These are phyloP conservation scores for Biston stratarius DNA, from an alignment of 2,888 invertebrate genomes.

Conservation along the genomic window DNA sequence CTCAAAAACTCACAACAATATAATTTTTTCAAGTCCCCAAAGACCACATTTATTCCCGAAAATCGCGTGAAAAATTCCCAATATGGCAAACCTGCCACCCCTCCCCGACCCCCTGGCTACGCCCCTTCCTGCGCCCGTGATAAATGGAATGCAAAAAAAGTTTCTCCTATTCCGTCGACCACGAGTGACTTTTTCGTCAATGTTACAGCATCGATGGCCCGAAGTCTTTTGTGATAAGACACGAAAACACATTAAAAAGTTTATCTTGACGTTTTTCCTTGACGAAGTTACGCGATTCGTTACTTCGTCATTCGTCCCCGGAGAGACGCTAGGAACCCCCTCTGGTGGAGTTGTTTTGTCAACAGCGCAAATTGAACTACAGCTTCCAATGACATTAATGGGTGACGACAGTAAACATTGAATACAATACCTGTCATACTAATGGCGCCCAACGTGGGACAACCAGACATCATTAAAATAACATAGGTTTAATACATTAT, in stretches of 20 bases:
- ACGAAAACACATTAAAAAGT: conserved; percentile 51
- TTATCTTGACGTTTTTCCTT: conserved; percentile 44
- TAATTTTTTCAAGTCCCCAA: too few relatives aligned
- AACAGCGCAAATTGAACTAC: conserved; percentile 23
- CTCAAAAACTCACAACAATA: too few relatives aligned
- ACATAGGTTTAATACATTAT: conserved; percentile 28
- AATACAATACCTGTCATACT: conserved; percentile 41
- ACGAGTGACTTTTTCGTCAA: conserved; percentile 46
- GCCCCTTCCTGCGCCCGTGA: conserved; percentile 51
- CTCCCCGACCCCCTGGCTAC: conserved; percentile 43
- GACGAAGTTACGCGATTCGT: conserved; percentile 42
- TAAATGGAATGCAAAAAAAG: conserved; percentile 51
- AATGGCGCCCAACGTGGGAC: conserved; percentile 55
- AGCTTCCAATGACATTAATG: conserved; percentile 32
- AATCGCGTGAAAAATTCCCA: too few relatives aligned
- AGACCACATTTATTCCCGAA: too few relatives aligned
- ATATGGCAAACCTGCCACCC: too few relatives aligned
- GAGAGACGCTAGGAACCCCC: conserved; percentile 34
- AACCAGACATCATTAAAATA: conserved; percentile 37
- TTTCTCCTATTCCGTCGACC: conserved; percentile 45
- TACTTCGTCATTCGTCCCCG: conserved; percentile 43
- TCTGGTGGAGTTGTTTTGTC: conserved; percentile 26
- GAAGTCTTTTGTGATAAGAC: conserved; percentile 47
- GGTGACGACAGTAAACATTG: conserved; percentile 23
- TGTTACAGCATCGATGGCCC: conserved; percentile 44